phyloP scores from a whole-genome alignment of 2,113 vertebrate genomes.

The Casuarius casuarius region DNA sequence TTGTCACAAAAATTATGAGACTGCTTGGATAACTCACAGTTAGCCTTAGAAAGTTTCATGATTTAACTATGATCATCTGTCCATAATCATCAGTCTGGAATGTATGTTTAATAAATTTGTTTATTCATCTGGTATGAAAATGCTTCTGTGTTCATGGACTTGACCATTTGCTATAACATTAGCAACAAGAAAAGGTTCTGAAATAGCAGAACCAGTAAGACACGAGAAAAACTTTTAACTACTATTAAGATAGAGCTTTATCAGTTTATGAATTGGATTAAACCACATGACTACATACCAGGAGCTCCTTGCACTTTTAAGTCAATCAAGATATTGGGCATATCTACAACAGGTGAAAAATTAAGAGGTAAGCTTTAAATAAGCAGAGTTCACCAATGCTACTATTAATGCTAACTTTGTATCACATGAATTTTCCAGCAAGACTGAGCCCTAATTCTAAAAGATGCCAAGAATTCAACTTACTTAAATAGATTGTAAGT shows the following conservation, averaged over 20 bases:
- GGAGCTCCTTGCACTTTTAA: not conserved
- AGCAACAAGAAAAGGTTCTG: not conserved
- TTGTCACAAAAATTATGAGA: not conserved
- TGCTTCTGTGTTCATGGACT: not conserved
- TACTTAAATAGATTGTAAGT: not conserved
- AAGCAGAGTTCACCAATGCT: not conserved
- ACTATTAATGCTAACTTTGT: not conserved
- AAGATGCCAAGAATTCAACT: not conserved
- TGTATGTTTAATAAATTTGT: not conserved
- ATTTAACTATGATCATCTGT: not conserved
- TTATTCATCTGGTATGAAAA: not conserved
- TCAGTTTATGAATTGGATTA: not conserved
- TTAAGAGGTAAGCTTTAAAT: not conserved
- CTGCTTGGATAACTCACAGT: not conserved
- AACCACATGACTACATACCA: not conserved
- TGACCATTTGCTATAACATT: not conserved
- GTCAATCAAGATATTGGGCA: not conserved
- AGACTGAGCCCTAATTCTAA: not conserved
- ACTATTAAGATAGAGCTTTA: not conserved
- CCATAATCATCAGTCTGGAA: not conserved
- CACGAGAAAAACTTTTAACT: not conserved
- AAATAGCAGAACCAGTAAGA: not conserved
- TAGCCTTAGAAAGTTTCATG: not conserved
- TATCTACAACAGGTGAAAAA: not conserved
- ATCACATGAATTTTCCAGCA: not conserved